Base-by-base conservation (phyloP, 2,797 vertebrate genomes). In the Arnoldichthys spilopterus region DNA sequence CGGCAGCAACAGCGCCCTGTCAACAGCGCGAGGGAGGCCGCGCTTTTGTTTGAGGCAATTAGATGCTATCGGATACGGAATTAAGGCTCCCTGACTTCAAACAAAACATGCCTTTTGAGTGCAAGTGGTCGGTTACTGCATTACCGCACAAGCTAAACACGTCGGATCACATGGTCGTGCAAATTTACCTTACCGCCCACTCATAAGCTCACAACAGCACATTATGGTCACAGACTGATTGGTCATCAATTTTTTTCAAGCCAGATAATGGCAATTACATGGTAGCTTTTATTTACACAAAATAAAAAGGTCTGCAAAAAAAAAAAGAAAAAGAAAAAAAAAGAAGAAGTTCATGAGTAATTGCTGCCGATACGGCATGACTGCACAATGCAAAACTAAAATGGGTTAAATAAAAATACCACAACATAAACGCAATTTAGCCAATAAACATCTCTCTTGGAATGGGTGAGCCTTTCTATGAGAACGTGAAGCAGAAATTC, bases 11-110 rank as follows among this genome's bases (percentile, higher is more conserved):
- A 79, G 70, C 73, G 49, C 77, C 86, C 76, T 82, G 87, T 91
- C 90, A 91, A 91, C 90, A 86, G 84, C 45, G 78, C 62, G 63
- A 51, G 77, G 86, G 84, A 88, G 82, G 72, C 82, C 83, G 73
- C 20, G 84, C 87, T 88, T 91, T 79, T 85, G 87, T 90, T 82
- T 84, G 64, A 87, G 80, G 89, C 83, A 92, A 92, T 93, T 92
- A 93, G 92, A 92, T 91, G 90, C 88, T 93, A 95, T 93, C 91
- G 66, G 92, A 91, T 89, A 90, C 82, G 76, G 82, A 90, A 89
- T 89, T 87, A 86, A 85, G 81, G 85, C 84, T 87, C 78, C 73
- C 78, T 49, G 13, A 82, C 79, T 81, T 87, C 78, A 92, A 87
- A 92, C 90, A 83, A 78, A 89, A 86, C 84, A 82, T 37, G 24